These are phyloP conservation scores for Bembecia ichneumoniformis DNA, from an alignment of 2,888 invertebrate species.

Conservation along the genomic window DNA sequence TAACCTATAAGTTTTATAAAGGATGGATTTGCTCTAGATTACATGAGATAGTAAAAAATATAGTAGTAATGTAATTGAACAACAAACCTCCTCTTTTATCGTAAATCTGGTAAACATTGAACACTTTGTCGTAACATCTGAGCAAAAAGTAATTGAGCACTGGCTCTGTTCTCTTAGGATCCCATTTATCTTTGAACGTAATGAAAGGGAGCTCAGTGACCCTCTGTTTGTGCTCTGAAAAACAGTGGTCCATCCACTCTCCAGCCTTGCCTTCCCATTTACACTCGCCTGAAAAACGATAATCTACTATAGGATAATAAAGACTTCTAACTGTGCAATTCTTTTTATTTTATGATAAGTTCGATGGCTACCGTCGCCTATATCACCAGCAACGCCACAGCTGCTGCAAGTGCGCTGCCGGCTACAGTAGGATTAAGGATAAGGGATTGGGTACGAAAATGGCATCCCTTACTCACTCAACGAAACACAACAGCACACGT, in stretches of 20 bases:
- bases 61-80: not conserved
- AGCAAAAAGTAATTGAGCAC: constrained; percentile 62
- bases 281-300: constrained; percentile 52
- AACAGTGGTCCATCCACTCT: constrained; percentile 75
- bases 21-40: too few relatives aligned
- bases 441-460: too few relatives aligned
- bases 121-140: constrained; percentile 58
- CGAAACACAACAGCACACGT: too few relatives aligned
- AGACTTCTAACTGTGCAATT: too few relatives aligned
- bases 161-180: constrained; percentile 56
- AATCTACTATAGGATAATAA: not conserved
- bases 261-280: constrained; percentile 73
- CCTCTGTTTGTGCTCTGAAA: constrained; percentile 60
- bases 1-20: too few relatives aligned
- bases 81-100: constrained; percentile 58
- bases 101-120: constrained; percentile 68
- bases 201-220: constrained; percentile 67
- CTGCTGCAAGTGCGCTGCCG: too few relatives aligned
- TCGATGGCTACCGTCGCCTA: too few relatives aligned
- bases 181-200: constrained; percentile 61
- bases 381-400: too few relatives aligned
- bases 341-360: too few relatives aligned
- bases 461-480: too few relatives aligned
- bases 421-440: too few relatives aligned
- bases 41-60: too few relatives aligned